These are phyloP conservation scores for Prionace glauca DNA, from an alignment of 2,797 vertebrate genomes.

Conservation along the genomic window DNA sequence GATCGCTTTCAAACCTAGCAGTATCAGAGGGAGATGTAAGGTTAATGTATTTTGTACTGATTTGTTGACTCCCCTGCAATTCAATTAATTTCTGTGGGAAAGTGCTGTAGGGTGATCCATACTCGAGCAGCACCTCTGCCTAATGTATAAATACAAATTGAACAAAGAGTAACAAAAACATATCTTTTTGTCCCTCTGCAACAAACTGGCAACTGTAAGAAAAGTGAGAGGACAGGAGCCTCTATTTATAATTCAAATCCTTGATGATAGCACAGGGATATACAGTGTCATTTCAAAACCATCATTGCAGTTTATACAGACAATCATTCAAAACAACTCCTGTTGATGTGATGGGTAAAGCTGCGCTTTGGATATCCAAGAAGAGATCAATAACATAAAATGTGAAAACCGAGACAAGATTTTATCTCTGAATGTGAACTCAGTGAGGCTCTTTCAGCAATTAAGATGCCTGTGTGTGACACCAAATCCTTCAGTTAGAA, in stretches of 20 bases:
- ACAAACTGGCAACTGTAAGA: not conserved
- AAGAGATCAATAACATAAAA: constrained; percentile 45
- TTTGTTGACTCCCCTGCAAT: constrained; percentile 31
- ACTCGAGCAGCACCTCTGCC: not conserved
- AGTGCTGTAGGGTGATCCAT: constrained; percentile 24
- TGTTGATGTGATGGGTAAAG: constrained; percentile 38
- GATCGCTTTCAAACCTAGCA: constrained; percentile 1
- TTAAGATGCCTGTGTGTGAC: constrained; percentile 46
- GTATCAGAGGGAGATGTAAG: constrained; percentile 24
- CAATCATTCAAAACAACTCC: constrained; percentile 38
- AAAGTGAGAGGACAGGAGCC: not conserved
- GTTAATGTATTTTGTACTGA: constrained; percentile 37
- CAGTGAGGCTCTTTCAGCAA: constrained; percentile 45
- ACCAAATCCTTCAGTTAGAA: constrained; percentile 39
- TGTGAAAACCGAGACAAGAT: constrained; percentile 45
- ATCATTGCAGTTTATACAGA: constrained; percentile 38
- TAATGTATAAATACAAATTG: constrained; percentile 20
- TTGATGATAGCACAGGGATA: not conserved
- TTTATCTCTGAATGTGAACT: constrained; percentile 44
- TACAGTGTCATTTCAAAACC: constrained; percentile 37
- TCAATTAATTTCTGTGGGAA: constrained; percentile 36
- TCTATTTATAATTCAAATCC: constrained; percentile 17
- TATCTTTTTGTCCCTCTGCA: constrained; percentile 19
- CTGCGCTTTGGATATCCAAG: constrained; percentile 42
- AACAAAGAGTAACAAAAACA: not conserved